Conservation (phyloP, 2,797 vertebrate species). For the Leptodactylus fallax region DNA sequence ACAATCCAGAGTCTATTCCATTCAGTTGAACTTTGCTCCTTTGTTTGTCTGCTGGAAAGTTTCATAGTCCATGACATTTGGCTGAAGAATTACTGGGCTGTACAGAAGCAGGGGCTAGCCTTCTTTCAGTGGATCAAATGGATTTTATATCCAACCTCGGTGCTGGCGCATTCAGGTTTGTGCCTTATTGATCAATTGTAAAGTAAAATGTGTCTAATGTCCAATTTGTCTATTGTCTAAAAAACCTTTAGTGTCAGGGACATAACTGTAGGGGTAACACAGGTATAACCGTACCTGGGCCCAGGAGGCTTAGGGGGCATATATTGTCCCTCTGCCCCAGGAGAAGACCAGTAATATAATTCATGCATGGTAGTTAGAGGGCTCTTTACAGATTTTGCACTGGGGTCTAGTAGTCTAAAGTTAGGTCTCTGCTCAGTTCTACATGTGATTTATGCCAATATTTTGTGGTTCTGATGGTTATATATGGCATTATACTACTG, state of each 20-base stretch:
- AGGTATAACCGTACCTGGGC: too few relatives aligned
- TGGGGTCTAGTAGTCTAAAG: background rate
- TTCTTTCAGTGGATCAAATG: constrained; percentile 25
- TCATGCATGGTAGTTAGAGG: background rate
- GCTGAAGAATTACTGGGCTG: constrained; percentile 4
- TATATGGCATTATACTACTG: background rate
- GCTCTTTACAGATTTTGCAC: background rate
- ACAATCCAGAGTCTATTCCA: constrained; percentile 13
- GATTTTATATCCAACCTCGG: constrained; percentile 58
- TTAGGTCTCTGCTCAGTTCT: background rate
- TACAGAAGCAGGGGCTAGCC: background rate
- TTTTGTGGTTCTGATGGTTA: too few relatives aligned
- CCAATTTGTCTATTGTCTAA: background rate
- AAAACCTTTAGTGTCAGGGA: background rate
- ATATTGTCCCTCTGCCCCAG: background rate
- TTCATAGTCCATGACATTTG: constrained; percentile 40
- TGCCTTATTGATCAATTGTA: background rate
- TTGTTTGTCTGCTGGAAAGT: constrained; percentile 51
- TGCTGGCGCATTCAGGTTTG: constrained; percentile 49
- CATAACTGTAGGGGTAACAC: too few relatives aligned
- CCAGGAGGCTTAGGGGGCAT: too few relatives aligned
- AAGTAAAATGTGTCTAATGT: background rate
- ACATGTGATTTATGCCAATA: background rate
- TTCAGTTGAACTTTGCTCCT: constrained; percentile 50
- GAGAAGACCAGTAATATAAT: background rate